Percentiles rank a stretch among this genome's conserved stretches.
Evolutionary conservation across 53 echinoderm and acorn worm species (phyloP).

Genomic region (Arbacia lixula): DNA sequence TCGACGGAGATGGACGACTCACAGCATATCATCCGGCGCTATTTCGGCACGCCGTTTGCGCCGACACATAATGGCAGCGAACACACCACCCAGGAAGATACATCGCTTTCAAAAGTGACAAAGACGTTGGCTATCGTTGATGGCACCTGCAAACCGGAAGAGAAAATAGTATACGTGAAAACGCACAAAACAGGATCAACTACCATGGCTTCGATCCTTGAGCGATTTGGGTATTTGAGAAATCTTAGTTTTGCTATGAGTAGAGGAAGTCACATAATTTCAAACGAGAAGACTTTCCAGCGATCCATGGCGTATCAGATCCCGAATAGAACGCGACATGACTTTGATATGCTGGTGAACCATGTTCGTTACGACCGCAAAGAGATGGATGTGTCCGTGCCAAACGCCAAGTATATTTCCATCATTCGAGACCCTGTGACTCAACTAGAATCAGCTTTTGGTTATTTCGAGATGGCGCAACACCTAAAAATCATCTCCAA

Average conservation of each 20-base stretch:
- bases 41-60: too few species aligned
- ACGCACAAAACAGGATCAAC: conserved; percentile 82
- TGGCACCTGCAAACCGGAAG: background rate
- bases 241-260: conserved; percentile 68
- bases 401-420: conserved; percentile 66
- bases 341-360: conserved; percentile 65
- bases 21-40: too few species aligned
- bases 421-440: conserved; percentile 71
- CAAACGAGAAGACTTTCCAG: conserved; percentile 5
- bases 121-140: too few species aligned
- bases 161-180: conserved; percentile 63
- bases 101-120: too few species aligned
- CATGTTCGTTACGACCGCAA: conserved; percentile 70
- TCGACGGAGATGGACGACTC: too few species aligned
- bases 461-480: conserved; percentile 72
- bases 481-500: conserved; percentile 31
- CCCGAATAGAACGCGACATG: conserved; percentile 33
- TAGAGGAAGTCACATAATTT: conserved; percentile 5
- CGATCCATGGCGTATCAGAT: conserved; percentile 13
- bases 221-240: conserved; percentile 74
- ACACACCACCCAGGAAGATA: too few species aligned
- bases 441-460: conserved; percentile 76
- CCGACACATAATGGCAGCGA: too few species aligned
- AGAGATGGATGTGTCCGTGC: conserved; percentile 72
- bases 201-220: conserved; percentile 71